phyloP scores from a whole-genome alignment of 2,797 vertebrate species.

The Rallus crepitans region DNA sequence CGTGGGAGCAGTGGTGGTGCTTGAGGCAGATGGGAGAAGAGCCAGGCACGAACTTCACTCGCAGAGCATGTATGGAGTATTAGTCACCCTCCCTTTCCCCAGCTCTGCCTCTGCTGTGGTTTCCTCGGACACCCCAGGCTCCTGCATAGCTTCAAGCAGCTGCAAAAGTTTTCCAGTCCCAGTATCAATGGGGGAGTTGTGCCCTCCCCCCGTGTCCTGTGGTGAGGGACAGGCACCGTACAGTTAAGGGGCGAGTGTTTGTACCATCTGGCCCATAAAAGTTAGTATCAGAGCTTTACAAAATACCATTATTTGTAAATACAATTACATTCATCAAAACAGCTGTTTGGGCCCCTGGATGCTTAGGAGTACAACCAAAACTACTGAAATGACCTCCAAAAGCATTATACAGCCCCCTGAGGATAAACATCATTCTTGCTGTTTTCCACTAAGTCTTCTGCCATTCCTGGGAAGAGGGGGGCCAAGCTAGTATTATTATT shows the following conservation, averaged over 20 bases:
- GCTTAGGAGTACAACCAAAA: not conserved
- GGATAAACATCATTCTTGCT: not conserved
- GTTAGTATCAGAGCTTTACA: not conserved
- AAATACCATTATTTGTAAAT: not conserved
- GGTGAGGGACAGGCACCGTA: not conserved
- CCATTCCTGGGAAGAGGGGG: not conserved
- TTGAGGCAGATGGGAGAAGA: not conserved
- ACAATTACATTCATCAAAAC: not conserved
- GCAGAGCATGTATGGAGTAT: not conserved
- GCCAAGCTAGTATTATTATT: not conserved
- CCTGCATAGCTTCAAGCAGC: not conserved
- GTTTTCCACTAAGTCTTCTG: not conserved
- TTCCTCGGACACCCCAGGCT: not conserved
- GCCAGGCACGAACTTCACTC: not conserved
- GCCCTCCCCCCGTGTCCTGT: not conserved
- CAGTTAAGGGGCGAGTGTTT: not conserved
- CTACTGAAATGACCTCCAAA: not conserved
- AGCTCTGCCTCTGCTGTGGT: not conserved
- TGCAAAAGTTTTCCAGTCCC: not conserved
- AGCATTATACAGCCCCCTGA: not conserved
- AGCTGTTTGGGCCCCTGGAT: not conserved
- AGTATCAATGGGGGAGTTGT: not conserved
- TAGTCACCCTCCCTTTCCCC: not conserved
- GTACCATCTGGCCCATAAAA: conserved; percentile 5
- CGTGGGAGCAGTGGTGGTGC: fast-evolving